A percentile compares a stretch with the other conserved stretches of the same genome.
These are phyloP conservation scores for Malthinus flaveolus DNA, from an alignment of 2,888 invertebrate genomes.

Conservation along the genomic window DNA sequence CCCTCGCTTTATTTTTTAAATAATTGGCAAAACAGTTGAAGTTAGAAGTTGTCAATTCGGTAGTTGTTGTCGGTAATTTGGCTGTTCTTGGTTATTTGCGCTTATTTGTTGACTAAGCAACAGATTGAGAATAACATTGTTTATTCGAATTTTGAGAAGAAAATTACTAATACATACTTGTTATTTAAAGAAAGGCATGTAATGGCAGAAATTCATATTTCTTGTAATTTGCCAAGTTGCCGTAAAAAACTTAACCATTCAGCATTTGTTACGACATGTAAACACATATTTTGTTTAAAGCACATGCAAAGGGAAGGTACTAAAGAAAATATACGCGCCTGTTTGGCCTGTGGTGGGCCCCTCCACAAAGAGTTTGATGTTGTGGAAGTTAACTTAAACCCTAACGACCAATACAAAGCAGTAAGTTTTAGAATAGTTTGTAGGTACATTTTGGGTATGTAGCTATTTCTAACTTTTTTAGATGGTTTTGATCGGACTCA, in stretches of 20 bases:
- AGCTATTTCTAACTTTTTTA: slow-evolving; percentile 4
- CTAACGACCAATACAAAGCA: slow-evolving; percentile 59
- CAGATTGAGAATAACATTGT: no score
- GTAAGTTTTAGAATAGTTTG: slow-evolving; percentile 49
- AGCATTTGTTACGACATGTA: slow-evolving; percentile 61
- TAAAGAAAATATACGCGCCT: slow-evolving; percentile 50
- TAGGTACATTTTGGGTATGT: slow-evolving; percentile 32
- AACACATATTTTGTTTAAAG: slow-evolving; percentile 61
- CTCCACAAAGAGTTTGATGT: slow-evolving; percentile 59
- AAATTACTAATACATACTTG: background rate
- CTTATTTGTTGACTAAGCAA: no score
- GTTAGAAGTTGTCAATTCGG: no score
- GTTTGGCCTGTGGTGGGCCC: slow-evolving; percentile 59
- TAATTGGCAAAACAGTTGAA: no score
- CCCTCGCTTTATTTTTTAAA: no score
- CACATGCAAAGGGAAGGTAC: slow-evolving; percentile 57
- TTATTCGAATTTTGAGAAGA: no score
- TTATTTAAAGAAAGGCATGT: background rate
- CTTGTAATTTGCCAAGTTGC: slow-evolving; percentile 60
- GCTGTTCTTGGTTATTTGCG: no score
- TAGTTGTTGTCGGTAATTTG: no score
- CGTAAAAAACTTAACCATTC: slow-evolving; percentile 56
- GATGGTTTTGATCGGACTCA: slow-evolving; percentile 54
- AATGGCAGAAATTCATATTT: slow-evolving; percentile 36
- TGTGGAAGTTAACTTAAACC: slow-evolving; percentile 59